These are phyloP conservation scores for Meda fulgida DNA, from an alignment of 2,797 vertebrate genomes.

Conservation along the genomic window DNA sequence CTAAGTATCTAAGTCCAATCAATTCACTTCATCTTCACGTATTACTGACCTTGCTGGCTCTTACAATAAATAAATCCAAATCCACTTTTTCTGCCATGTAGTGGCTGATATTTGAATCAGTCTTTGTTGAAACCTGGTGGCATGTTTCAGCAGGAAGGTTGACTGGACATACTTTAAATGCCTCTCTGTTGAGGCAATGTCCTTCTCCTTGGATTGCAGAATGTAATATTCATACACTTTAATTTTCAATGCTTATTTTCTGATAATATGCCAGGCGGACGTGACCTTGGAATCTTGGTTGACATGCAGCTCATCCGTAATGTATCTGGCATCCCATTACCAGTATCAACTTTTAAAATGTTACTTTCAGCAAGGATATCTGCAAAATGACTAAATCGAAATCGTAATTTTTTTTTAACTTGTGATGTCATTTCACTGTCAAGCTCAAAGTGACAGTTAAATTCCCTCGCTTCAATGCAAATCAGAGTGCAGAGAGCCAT, in stretches of 20 bases:
- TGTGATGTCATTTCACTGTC: constrained; percentile 34
- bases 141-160: background rate
- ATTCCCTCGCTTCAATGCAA: constrained; percentile 7
- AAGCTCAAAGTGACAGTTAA: constrained; percentile 33
- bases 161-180: background rate
- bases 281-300: constrained; percentile 31
- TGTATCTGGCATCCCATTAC: constrained; percentile 8
- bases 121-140: constrained; percentile 17
- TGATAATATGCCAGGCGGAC: background rate
- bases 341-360: constrained; percentile 23
- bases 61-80: background rate
- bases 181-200: background rate
- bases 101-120: background rate
- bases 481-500: constrained; percentile 1
- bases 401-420: constrained; percentile 21
- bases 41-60: background rate
- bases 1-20: background rate
- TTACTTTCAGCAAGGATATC: constrained; percentile 20
- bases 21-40: background rate
- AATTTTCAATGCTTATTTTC: background rate
- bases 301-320: background rate
- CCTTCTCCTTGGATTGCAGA: background rate
- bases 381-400: constrained; percentile 23
- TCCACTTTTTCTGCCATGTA: background rate
- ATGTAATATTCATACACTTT: background rate